phyloP scores from a whole-genome alignment of 2,113 vertebrate species.

The Sorex araneus region DNA sequence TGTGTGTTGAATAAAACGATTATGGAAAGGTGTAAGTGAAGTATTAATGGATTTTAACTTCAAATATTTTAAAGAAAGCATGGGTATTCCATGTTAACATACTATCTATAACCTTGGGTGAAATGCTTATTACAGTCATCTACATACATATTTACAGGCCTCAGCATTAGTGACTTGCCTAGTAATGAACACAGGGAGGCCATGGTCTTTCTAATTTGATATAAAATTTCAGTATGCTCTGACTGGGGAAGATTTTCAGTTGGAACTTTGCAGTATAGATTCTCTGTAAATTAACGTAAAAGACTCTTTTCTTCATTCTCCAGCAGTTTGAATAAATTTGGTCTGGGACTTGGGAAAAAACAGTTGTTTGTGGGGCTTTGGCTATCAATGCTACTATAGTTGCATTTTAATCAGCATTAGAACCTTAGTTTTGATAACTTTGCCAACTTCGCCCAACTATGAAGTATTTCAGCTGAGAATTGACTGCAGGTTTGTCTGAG shows the following conservation, averaged over 20 bases:
- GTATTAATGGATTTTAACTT: slow-evolving; percentile 54
- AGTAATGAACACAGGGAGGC: neutral
- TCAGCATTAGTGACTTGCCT: neutral
- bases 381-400: slow-evolving; percentile 32
- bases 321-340: slow-evolving; percentile 33
- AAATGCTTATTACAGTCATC: neutral
- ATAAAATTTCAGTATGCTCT: slow-evolving; percentile 37
- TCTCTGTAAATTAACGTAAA: neutral
- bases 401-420: slow-evolving; percentile 28
- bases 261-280: slow-evolving; percentile 24
- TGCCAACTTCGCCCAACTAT: neutral
- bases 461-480: neutral
- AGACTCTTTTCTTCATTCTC: neutral
- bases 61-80: slow-evolving; percentile 43
- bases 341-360: slow-evolving; percentile 21
- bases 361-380: neutral
- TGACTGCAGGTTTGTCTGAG: slow-evolving; percentile 42
- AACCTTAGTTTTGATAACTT: slow-evolving; percentile 37
- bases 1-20: slow-evolving; percentile 16
- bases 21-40: slow-evolving; percentile 33
- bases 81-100: slow-evolving; percentile 29
- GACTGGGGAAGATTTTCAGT: slow-evolving; percentile 58
- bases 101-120: neutral
- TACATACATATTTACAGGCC: neutral
- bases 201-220: slow-evolving; percentile 11